Conservation (phyloP, 1,140 invertebrate genomes). For the Drosophila bocqueti region DNA sequence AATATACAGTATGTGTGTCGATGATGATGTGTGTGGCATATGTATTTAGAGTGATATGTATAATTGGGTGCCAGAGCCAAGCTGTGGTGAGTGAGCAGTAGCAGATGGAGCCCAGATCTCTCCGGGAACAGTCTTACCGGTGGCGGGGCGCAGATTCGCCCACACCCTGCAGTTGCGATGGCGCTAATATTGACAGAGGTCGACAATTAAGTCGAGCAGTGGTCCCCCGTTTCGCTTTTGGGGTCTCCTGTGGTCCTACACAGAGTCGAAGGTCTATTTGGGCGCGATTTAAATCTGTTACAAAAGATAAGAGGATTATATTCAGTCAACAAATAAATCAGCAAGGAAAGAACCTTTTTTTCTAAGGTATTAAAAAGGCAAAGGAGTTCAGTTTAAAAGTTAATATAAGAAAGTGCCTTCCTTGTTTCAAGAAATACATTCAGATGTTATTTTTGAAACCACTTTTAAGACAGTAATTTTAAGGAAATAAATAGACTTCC, state of each 20-base stretch:
- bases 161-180: constrained; percentile 85
- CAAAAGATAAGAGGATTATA: constrained; percentile 10
- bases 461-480: too few relatives aligned
- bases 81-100: constrained; percentile 19
- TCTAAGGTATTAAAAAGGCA: background rate
- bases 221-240: constrained; percentile 37
- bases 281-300: constrained; percentile 48
- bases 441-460: background rate
- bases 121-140: constrained; percentile 75
- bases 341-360: background rate
- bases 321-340: constrained; percentile 14
- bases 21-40: constrained; percentile 10
- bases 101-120: constrained; percentile 12
- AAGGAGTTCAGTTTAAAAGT: background rate
- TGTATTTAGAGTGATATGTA: constrained; percentile 19
- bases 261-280: background rate
- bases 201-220: constrained; percentile 72
- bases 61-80: constrained; percentile 37
- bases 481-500: background rate
- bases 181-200: constrained; percentile 85
- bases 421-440: background rate
- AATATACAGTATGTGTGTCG: constrained; percentile 7
- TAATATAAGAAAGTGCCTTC: background rate
- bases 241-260: background rate
- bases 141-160: constrained; percentile 85